Evolutionary conservation across 1,140 invertebrate species (phyloP).

Genomic region (Physella acuta): DNA sequence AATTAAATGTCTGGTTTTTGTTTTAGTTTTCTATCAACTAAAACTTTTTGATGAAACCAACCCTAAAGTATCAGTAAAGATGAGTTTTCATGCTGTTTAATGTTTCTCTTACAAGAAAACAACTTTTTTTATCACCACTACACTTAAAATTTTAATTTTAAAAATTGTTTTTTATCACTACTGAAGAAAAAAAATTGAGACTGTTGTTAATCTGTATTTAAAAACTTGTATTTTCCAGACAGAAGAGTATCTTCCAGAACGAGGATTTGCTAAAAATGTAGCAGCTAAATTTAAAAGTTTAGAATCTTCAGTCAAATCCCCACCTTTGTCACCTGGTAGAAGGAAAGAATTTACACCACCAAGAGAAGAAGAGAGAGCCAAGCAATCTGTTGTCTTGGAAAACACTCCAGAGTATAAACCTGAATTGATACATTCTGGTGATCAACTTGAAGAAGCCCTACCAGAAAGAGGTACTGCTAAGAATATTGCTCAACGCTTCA

Average conservation of each 20-base stretch:
- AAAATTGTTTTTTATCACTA: too few relatives aligned
- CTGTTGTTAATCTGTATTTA: background rate
- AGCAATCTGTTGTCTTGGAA: constrained; percentile 40
- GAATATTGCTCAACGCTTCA: constrained; percentile 45
- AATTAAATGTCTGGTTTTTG: too few relatives aligned
- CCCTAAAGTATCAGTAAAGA: too few relatives aligned
- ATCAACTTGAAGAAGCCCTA: constrained; percentile 37
- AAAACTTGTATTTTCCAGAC: constrained; percentile 7
- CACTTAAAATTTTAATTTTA: too few relatives aligned
- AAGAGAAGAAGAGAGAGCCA: constrained; percentile 36
- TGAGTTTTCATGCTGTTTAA: too few relatives aligned
- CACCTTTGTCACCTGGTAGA: constrained; percentile 29
- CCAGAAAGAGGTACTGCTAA: constrained; percentile 48
- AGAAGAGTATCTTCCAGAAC: constrained; percentile 46
- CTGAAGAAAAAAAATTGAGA: too few relatives aligned
- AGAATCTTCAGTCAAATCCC: constrained; percentile 34
- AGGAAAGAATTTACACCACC: constrained; percentile 47
- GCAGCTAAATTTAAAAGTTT: constrained; percentile 47
- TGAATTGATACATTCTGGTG: constrained; percentile 41
- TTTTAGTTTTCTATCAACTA: too few relatives aligned
- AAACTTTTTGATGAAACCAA: too few relatives aligned
- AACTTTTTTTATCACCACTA: too few relatives aligned
- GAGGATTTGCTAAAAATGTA: constrained; percentile 48
- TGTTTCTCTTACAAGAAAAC: too few relatives aligned
- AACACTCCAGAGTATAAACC: constrained; percentile 38